A percentile compares a stretch with the other conserved stretches of the same genome.
phyloP scores from a whole-genome alignment of 2,888 invertebrate species.

The Microplitis manilae region DNA sequence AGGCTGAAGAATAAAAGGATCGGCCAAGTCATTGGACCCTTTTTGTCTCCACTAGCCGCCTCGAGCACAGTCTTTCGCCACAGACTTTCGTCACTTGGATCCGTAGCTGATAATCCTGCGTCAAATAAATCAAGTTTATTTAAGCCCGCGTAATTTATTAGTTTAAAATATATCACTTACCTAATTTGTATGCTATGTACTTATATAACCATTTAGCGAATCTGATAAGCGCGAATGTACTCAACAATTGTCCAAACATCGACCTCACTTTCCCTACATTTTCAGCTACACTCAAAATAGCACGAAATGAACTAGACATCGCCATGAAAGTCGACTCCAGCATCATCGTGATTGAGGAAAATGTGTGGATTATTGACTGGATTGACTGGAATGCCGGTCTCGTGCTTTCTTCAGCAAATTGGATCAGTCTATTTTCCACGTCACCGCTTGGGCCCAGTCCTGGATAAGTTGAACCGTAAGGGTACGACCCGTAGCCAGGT shows the following conservation, averaged over 20 bases:
- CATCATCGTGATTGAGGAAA: slow-evolving; percentile 96
- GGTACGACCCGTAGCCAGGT: slow-evolving; percentile 67
- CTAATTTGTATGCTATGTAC: slow-evolving; percentile 81
- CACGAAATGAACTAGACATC: slow-evolving; percentile 94
- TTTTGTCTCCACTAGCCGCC: slow-evolving; percentile 66
- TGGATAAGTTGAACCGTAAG: slow-evolving; percentile 69
- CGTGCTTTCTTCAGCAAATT: slow-evolving; percentile 92
- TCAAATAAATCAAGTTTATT: slow-evolving; percentile 14
- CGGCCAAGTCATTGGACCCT: slow-evolving; percentile 84
- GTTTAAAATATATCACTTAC: slow-evolving; percentile 63
- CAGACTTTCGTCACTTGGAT: slow-evolving; percentile 64
- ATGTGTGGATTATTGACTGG: slow-evolving; percentile 91
- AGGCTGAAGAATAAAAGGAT: slow-evolving; percentile 91
- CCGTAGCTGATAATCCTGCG: slow-evolving; percentile 63
- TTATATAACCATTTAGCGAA: slow-evolving; percentile 86
- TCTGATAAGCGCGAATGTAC: slow-evolving; percentile 87
- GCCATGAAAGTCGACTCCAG: slow-evolving; percentile 97
- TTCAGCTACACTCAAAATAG: slow-evolving; percentile 95
- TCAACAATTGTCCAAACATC: slow-evolving; percentile 89
- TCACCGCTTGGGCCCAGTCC: slow-evolving; percentile 71
- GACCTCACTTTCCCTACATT: slow-evolving; percentile 89
- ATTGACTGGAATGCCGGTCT: slow-evolving; percentile 95
- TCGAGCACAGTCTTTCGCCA: slow-evolving; percentile 68
- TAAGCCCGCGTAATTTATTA: background rate
- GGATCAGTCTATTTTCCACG: slow-evolving; percentile 83